Conservation (phyloP, 2,797 vertebrate genomes). For the Syngnathus rostellatus region DNA sequence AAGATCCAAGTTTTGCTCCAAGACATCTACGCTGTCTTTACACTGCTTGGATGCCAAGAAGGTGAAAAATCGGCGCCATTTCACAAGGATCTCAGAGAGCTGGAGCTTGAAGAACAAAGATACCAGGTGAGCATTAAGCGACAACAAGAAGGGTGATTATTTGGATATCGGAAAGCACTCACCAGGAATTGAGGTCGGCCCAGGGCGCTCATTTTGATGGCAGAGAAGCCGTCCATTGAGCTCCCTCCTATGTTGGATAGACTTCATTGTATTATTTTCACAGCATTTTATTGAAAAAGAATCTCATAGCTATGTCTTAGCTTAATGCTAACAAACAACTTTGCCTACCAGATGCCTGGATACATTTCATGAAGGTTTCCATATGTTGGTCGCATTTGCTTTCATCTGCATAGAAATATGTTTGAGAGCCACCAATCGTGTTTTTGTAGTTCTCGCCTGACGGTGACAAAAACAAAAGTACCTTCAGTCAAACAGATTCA, state of each 20-base stretch:
- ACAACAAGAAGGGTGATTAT: constrained; percentile 4
- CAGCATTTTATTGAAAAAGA: no score
- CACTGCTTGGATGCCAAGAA: constrained; percentile 80
- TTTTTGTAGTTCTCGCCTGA: constrained; percentile 58
- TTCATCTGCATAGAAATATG: constrained; percentile 75
- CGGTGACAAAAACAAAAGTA: constrained; percentile 26
- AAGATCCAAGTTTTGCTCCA: constrained; percentile 77
- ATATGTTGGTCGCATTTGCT: constrained; percentile 86
- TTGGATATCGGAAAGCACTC: constrained; percentile 24
- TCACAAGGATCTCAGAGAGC: constrained; percentile 85
- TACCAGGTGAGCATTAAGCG: neutral
- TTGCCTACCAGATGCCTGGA: constrained; percentile 76
- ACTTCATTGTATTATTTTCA: neutral
- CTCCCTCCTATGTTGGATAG: constrained; percentile 64
- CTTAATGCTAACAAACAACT: neutral
- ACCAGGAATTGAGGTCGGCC: constrained; percentile 90
- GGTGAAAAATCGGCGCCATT: constrained; percentile 80
- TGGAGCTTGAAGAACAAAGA: constrained; percentile 64
- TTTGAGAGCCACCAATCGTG: constrained; percentile 51
- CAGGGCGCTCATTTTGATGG: constrained; percentile 86
- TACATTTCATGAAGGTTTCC: constrained; percentile 83
- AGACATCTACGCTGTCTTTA: constrained; percentile 55
- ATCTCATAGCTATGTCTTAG: no score
- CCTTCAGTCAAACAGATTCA: no score
- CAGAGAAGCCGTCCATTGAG: constrained; percentile 79